A percentile compares a stretch with the other conserved stretches of the same genome.
phyloP scores from a whole-genome alignment of 2,888 invertebrate genomes.

The Eledona agricola region DNA sequence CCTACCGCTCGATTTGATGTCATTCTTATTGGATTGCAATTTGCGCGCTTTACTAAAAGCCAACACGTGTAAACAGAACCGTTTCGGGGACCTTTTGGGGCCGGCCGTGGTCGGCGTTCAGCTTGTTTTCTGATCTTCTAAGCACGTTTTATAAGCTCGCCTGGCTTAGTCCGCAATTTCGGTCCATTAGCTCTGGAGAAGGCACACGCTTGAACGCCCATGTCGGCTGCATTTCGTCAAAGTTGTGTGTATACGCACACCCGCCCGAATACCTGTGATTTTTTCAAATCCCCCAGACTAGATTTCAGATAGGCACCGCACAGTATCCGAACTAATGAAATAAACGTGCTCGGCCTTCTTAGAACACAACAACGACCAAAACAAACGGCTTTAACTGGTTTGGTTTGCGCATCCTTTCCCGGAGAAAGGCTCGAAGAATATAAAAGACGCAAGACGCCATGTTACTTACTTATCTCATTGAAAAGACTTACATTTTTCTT shows the following conservation, averaged over 20 bases:
- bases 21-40: slow-evolving; percentile 41
- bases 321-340: slow-evolving; percentile 11
- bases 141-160: slow-evolving; percentile 49
- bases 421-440: too few relatives aligned
- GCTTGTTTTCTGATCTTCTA: slow-evolving; percentile 43
- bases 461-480: too few relatives aligned
- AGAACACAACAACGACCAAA: too few relatives aligned
- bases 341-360: slow-evolving; percentile 14
- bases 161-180: slow-evolving; percentile 48
- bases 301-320: slow-evolving; percentile 8
- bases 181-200: slow-evolving; percentile 58
- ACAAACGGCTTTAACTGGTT: too few relatives aligned
- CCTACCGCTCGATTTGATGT: slow-evolving; percentile 30
- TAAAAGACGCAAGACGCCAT: too few relatives aligned
- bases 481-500: too few relatives aligned
- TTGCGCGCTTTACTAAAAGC: slow-evolving; percentile 35
- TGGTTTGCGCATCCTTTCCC: too few relatives aligned
- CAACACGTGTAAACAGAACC: slow-evolving; percentile 34
- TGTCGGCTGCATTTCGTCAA: slow-evolving; percentile 57
- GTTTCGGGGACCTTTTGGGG: slow-evolving; percentile 10
- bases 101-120: slow-evolving; percentile 22
- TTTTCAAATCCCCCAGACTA: slow-evolving; percentile 8
- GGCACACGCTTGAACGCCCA: slow-evolving; percentile 60
- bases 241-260: slow-evolving; percentile 37
- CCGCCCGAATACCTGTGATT: slow-evolving; percentile 26